Base-by-base conservation (phyloP, 2,888 invertebrate genomes). In the Microctonus hyperodae region DNA sequence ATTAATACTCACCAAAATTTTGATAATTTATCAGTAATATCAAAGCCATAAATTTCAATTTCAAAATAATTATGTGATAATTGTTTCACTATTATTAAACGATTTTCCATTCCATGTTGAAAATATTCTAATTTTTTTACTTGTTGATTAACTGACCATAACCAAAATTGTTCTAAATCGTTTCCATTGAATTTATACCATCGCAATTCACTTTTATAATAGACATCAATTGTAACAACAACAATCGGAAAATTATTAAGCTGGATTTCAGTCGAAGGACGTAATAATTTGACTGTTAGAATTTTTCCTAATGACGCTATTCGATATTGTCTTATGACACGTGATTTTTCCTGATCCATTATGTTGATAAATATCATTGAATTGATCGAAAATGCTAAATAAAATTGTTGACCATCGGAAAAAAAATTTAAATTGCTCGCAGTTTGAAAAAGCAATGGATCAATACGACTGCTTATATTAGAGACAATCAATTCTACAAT, bases 41-140 rank as follows among this genome's bases (percentile, higher is more conserved):
- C 70, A 66, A 85, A 81, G 25, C 81, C 77, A 64, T 84, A 85
- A 44, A 85, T 68, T 70, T 83, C 79, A 3, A 80, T 74, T 4
- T 73, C 59, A 5, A 77, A 75, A 22, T 68, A 69, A 7, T 28
- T 67, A 5, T 73, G 71, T 2, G 70, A 69, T 11, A 69, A 65
- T 48, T 80, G 70, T 44, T 73, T 68, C 6, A 81, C 48, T n/a
- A 83, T 53, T 35, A 84, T 51, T 31, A 82, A 60, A 68, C 81
- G 75, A 64, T 78, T 70, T 20, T 74, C 69, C n/a, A 69, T 59
- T 13, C 70, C 71, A 31, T 76, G 68, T 64, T 72, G 74, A 44
- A 82, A 74, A 55, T 77, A 72, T 64, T 78, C 75, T 13, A 83
- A 65, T 10, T 75, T 72, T 11, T 70, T 72, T 6, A 79, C 68